These are phyloP conservation scores for Megaleporinus macrocephalus DNA, from an alignment of 2,113 vertebrate species.

Conservation along the genomic window DNA sequence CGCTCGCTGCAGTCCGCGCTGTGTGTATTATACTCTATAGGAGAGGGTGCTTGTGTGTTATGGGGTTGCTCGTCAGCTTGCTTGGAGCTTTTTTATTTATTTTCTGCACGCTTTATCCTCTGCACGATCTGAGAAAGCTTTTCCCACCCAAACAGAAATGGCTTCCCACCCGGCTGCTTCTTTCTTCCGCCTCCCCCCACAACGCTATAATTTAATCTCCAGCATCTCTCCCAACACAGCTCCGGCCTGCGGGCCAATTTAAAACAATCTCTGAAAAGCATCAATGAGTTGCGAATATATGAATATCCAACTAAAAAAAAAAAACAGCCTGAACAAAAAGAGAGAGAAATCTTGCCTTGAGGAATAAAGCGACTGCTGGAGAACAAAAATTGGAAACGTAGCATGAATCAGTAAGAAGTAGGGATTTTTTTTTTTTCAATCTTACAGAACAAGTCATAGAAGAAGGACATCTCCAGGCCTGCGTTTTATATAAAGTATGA, in stretches of 20 bases:
- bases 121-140: constrained; percentile 72
- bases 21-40: not conserved
- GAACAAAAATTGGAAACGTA: constrained; percentile 61
- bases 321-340: constrained; percentile 4
- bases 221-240: constrained; percentile 57
- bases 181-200: constrained; percentile 58
- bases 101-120: constrained; percentile 72
- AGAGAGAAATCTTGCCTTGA: constrained; percentile 56
- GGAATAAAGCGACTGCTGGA: constrained; percentile 63
- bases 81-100: constrained; percentile 58
- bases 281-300: constrained; percentile 70
- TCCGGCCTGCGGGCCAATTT: constrained; percentile 68
- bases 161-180: constrained; percentile 45
- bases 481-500: constrained; percentile 39
- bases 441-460: not conserved
- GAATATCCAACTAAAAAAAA: constrained; percentile 60
- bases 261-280: constrained; percentile 69
- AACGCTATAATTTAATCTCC: constrained; percentile 72
- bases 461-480: constrained; percentile 7
- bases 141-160: constrained; percentile 63
- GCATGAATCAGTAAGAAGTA: constrained; percentile 51
- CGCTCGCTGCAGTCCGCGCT: not conserved
- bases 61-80: constrained; percentile 30
- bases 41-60: not conserved
- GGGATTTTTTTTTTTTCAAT: not conserved